Evolutionary conservation across 2,113 vertebrate species (phyloP).

Genomic region (Zootoca vivipara): DNA sequence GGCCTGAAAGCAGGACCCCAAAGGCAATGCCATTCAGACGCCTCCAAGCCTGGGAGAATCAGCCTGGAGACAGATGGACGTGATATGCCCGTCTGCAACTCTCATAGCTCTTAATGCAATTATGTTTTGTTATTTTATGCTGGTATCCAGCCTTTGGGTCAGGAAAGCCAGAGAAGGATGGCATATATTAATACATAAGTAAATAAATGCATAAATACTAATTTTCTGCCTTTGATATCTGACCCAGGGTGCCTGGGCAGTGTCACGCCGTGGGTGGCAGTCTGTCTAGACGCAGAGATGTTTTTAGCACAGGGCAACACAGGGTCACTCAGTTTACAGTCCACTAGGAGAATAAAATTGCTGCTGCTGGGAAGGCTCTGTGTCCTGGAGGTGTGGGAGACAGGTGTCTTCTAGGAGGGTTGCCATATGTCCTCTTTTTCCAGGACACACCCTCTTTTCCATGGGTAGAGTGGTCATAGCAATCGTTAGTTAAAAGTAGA

Average conservation of each 20-base stretch:
- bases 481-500: no score
- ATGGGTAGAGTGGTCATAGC: no score
- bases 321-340: not conserved
- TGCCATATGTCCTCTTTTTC: no score
- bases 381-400: no score
- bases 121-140: not conserved
- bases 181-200: not conserved
- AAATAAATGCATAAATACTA: not conserved
- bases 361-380: not conserved
- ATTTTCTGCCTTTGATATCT: not conserved
- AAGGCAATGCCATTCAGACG: no score
- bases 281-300: not conserved
- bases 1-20: no score
- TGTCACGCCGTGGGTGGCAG: not conserved
- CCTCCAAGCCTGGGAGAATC: no score
- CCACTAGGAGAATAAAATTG: not conserved
- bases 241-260: not conserved
- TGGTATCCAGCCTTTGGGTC: not conserved
- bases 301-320: not conserved
- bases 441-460: no score
- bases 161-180: not conserved
- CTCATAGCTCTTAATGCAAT: not conserved
- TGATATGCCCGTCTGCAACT: not conserved
- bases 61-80: not conserved
- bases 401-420: no score